Base-by-base conservation (phyloP, 2,797 vertebrate species). In the Pantherophis vulpinus region DNA sequence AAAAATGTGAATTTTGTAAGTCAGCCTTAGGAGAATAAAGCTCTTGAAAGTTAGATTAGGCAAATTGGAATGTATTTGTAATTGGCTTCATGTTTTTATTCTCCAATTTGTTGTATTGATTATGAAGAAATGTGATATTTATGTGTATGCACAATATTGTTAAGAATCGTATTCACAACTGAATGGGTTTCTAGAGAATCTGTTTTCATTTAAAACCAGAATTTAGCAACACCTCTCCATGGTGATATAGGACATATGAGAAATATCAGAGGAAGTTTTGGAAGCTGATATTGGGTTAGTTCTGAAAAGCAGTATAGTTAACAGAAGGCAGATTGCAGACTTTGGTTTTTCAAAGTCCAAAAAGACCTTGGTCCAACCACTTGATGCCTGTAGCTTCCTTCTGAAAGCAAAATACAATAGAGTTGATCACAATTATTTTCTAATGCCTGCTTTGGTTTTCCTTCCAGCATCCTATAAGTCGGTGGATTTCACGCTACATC, bases 381-480 rank as follows among this genome's bases (percentile, higher is more conserved):
- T 23, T 16, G 2, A 14, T 29, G 16, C 20, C 47, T 3, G n/a
- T 86, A 10, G 11, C 14, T 55, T 90, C 32, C 29, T 90, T 47
- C 32, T 63, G 8, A 32, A 42, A n/a, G 51, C 47, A 29, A 4
- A 27, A 20, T 56, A 51, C n/a, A 8, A n/a, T 16, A 51, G 56
- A 23, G 37, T 51, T 18, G 42, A 29, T 83, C 25, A 25, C 37
- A 18, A 47, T 86, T 86, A n/a, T 55, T 32, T 74, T 27, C 14
- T 88, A 51, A 94, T 83, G 37, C 88, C 93, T 91, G 93, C 10
- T 27, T 90, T 89, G 94, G 94, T 0, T 94, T 13, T 96, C 92
- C 93, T 94, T 88, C 1, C 92, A 99, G 99, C 99, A 99, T 94
- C 99, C 99, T 86, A 99, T 99, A 96, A 99, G 97, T 90, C 98